Evolutionary conservation across 2,113 vertebrate genomes (phyloP).

Genomic region (Chloebia gouldiae): DNA sequence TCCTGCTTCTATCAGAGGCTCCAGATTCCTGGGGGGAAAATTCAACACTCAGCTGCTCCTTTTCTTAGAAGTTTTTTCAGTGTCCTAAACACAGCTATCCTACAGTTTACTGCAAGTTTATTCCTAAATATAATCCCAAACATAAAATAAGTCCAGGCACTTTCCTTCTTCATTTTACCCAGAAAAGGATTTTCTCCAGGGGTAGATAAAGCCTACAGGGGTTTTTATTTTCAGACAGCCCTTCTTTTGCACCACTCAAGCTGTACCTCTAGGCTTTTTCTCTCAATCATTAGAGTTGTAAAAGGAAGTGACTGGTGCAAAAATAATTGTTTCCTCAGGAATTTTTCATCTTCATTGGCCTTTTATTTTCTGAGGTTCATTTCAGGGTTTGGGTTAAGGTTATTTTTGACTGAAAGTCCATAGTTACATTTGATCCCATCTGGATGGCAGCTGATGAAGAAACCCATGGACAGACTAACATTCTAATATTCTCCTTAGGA

Average conservation of each 20-base stretch:
- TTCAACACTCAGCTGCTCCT: neutral
- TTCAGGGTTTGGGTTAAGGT: neutral
- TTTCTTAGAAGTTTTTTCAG: neutral
- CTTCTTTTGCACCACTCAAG: neutral
- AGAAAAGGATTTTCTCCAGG: neutral
- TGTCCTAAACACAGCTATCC: neutral
- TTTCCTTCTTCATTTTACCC: neutral
- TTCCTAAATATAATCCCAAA: neutral
- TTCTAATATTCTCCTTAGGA: neutral
- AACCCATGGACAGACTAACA: neutral
- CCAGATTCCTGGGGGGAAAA: neutral
- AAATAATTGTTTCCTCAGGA: slow-evolving; percentile 42
- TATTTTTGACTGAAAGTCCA: slow-evolving; percentile 11
- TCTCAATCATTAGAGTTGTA: slow-evolving; percentile 1
- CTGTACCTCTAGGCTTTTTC: neutral
- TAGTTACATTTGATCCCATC: neutral
- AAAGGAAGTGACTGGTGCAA: slow-evolving; percentile 13
- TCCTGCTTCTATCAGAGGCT: neutral
- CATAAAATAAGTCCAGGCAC: neutral
- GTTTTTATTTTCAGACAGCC: neutral
- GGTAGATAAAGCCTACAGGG: neutral
- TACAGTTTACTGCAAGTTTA: neutral
- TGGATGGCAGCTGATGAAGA: neutral
- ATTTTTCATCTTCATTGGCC: neutral
- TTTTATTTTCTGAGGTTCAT: neutral